A percentile compares a stretch with the other conserved stretches of the same genome.
phyloP scores from a whole-genome alignment of 2,797 vertebrate species.

The Cuculus canorus region DNA sequence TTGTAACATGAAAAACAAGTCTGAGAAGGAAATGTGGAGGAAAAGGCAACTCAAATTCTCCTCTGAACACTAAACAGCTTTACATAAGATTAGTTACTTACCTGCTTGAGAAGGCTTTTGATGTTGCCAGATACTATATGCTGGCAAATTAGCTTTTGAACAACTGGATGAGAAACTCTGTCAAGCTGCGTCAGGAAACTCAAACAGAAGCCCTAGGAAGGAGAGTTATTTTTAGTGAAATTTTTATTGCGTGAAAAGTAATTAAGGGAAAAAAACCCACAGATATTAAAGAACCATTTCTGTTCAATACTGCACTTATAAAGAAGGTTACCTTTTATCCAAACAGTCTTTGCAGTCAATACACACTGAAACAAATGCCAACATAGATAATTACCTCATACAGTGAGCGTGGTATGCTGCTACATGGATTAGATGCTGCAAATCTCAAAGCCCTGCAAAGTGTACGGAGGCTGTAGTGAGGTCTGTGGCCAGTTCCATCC shows the following conservation, averaged over 20 bases:
- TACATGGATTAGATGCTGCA: slow-evolving; percentile 87
- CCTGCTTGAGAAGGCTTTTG: slow-evolving; percentile 91
- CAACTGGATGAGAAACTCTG: slow-evolving; percentile 88
- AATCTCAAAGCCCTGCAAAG: slow-evolving; percentile 93
- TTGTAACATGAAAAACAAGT: not conserved
- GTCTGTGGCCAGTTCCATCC: slow-evolving; percentile 92
- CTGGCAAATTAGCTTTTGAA: slow-evolving; percentile 91
- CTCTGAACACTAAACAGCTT: not conserved
- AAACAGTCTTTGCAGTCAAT: not conserved
- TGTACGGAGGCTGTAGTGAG: slow-evolving; percentile 94
- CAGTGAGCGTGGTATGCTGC: slow-evolving; percentile 89
- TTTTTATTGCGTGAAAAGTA: slow-evolving; percentile 2
- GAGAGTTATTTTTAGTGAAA: not conserved
- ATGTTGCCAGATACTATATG: slow-evolving; percentile 87
- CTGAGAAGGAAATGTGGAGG: not conserved
- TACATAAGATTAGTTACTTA: slow-evolving; percentile 57
- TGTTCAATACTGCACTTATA: not conserved
- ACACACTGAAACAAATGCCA: not conserved
- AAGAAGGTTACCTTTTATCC: not conserved
- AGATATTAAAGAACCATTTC: not conserved
- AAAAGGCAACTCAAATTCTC: not conserved
- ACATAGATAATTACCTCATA: slow-evolving; percentile 85
- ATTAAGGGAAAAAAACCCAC: not conserved
- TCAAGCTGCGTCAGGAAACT: slow-evolving; percentile 97
- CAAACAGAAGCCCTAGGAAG: slow-evolving; percentile 91